These are phyloP conservation scores for Carollia perspicillata DNA, from an alignment of 2,113 vertebrate species.

Conservation along the genomic window DNA sequence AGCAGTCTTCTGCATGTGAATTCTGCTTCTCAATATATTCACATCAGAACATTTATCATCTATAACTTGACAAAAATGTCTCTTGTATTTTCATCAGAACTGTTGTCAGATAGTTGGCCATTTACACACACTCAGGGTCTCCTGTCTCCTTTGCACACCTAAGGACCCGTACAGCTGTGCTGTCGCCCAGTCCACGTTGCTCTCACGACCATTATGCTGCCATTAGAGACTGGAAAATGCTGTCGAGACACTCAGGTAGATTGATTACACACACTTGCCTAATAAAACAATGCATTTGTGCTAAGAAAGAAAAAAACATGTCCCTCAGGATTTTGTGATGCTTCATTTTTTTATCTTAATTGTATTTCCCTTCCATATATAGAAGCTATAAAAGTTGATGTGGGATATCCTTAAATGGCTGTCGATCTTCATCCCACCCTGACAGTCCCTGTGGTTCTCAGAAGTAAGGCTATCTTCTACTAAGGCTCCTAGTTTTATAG, in stretches of 20 bases:
- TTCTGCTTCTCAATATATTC: background rate
- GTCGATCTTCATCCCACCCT: background rate
- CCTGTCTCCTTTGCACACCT: background rate
- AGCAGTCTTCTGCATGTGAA: background rate
- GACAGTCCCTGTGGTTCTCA: background rate
- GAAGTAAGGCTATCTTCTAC: background rate
- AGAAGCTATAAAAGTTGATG: background rate
- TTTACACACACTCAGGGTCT: background rate
- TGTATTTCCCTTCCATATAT: background rate
- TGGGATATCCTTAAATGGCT: background rate
- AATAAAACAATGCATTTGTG: background rate
- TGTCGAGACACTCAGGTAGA: background rate
- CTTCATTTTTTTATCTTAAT: background rate
- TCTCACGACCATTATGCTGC: background rate
- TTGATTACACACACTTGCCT: background rate
- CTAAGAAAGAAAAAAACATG: background rate
- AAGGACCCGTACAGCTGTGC: background rate
- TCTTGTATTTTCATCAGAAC: background rate
- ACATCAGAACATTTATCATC: background rate
- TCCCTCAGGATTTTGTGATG: background rate
- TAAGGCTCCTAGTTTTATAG: background rate
- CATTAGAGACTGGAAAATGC: background rate
- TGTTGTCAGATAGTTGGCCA: background rate
- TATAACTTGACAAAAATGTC: background rate
- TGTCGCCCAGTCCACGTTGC: background rate